Percentiles rank a stretch among this genome's conserved stretches.
phyloP scores from a whole-genome alignment of 2,888 invertebrate species.

The Itoplectis maculator region DNA sequence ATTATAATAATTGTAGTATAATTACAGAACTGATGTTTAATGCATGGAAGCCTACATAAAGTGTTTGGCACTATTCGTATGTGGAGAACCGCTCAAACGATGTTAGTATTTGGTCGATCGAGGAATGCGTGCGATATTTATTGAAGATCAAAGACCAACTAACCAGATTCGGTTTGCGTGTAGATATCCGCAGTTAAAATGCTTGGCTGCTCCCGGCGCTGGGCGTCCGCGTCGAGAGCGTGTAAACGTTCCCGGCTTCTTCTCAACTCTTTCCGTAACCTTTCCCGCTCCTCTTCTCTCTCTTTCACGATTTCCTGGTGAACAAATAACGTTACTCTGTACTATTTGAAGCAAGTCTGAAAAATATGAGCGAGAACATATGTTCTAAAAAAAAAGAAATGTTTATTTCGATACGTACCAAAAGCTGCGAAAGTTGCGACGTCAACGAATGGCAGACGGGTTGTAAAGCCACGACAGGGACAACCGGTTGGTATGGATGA shows the following conservation, averaged over 20 bases:
- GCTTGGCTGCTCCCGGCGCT: slow-evolving; percentile 77
- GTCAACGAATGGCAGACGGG: slow-evolving; percentile 88
- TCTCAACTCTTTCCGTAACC: slow-evolving; percentile 90
- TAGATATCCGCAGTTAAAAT: slow-evolving; percentile 72
- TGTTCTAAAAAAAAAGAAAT: not conserved
- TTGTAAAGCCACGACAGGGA: slow-evolving; percentile 88
- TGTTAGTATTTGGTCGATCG: not conserved
- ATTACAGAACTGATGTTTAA: too few species aligned
- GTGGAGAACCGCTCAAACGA: not conserved
- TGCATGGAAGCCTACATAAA: not conserved
- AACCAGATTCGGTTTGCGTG: slow-evolving; percentile 76
- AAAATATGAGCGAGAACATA: not conserved
- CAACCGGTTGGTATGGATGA: slow-evolving; percentile 85
- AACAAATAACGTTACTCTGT: slow-evolving; percentile 21
- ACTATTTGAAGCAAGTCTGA: slow-evolving; percentile 4
- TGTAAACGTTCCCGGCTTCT: slow-evolving; percentile 90
- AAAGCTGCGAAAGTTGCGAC: slow-evolving; percentile 89
- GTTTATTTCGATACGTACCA: slow-evolving; percentile 85
- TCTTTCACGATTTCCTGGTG: slow-evolving; percentile 90
- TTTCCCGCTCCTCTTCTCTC: slow-evolving; percentile 91
- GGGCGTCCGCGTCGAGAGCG: slow-evolving; percentile 84
- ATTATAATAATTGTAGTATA: too few species aligned
- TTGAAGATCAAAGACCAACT: slow-evolving; percentile 57
- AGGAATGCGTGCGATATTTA: not conserved
- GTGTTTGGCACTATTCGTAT: not conserved